Evolutionary conservation across 2,888 invertebrate genomes (phyloP).

Genomic region (Platerodrilus igneus): DNA sequence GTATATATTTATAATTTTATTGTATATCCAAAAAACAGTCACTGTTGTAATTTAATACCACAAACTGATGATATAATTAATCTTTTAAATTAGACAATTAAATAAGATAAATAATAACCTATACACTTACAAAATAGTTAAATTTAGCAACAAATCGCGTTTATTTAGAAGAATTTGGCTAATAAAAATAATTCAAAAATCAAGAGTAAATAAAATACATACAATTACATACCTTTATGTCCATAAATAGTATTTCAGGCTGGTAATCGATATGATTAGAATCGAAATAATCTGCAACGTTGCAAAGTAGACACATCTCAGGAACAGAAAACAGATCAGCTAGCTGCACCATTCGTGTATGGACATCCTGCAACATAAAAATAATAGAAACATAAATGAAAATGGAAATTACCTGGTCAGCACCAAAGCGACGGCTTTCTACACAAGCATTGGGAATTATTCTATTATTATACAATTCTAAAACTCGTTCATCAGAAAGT

Average conservation of each 20-base stretch:
- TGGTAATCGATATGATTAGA: conserved; percentile 87
- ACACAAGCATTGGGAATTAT: conserved; percentile 85
- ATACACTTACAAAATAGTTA: no score
- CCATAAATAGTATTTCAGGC: conserved; percentile 85
- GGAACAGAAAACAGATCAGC: conserved; percentile 96
- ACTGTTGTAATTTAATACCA: no score
- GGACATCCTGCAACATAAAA: conserved; percentile 49
- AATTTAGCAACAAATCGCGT: no score
- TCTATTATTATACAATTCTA: conserved; percentile 77
- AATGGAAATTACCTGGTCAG: conserved; percentile 61
- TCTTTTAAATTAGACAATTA: no score
- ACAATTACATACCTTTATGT: conserved; percentile 31
- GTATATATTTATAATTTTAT: no score
- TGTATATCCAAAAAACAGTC: no score
- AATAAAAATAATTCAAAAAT: no score
- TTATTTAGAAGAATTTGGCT: no score
- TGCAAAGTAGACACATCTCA: conserved; percentile 89
- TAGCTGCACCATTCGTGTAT: conserved; percentile 84
- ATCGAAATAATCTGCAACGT: conserved; percentile 90
- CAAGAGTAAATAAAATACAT: no score
- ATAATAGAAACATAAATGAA: no score
- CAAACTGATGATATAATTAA: no score
- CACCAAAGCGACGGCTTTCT: conserved; percentile 71
- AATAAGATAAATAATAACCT: no score
- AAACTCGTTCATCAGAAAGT: conserved; percentile 78